Evolutionary conservation across 2,888 invertebrate species (phyloP).

Genomic region (Machimus atricapillus): DNA sequence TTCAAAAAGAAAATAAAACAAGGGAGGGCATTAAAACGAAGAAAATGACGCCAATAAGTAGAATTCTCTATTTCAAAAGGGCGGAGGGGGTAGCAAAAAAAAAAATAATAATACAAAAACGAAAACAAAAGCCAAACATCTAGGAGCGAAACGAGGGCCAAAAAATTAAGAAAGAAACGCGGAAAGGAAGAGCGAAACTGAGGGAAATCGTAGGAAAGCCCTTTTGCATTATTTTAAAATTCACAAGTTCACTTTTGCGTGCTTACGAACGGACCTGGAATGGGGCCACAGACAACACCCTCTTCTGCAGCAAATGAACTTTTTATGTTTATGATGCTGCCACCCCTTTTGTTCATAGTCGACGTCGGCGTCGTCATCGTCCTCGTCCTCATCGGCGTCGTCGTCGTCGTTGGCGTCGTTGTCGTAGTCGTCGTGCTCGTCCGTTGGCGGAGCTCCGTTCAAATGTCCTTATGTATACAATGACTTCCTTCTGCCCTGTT

Average conservation of each 20-base stretch:
- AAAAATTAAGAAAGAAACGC: not conserved
- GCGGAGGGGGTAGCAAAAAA: not conserved
- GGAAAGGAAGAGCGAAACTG: not conserved
- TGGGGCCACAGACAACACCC: conserved; percentile 41
- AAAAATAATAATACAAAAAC: not conserved
- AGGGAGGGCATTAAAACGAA: not conserved
- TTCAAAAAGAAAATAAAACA: not conserved
- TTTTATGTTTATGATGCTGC: conserved; percentile 33
- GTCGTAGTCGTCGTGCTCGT: not conserved
- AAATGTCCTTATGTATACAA: conserved; percentile 44
- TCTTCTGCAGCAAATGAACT: conserved; percentile 38
- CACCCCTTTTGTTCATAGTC: conserved; percentile 24
- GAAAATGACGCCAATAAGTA: not conserved
- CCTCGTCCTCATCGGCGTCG: not conserved
- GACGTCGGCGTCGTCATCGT: not conserved
- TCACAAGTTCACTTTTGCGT: conserved; percentile 36
- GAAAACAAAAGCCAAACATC: not conserved
- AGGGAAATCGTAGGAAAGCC: conserved; percentile 32
- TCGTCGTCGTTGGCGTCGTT: not conserved
- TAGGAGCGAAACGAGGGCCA: not conserved
- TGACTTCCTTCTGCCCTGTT: conserved; percentile 36
- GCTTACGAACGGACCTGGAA: conserved; percentile 14
- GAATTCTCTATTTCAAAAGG: not conserved
- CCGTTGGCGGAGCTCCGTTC: not conserved
- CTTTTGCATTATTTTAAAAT: conserved; percentile 35